Evolutionary conservation across 2,113 vertebrate genomes (phyloP), one percentile per base, ranked within the genome.

Genomic region (Marmota flaviventris): DNA sequence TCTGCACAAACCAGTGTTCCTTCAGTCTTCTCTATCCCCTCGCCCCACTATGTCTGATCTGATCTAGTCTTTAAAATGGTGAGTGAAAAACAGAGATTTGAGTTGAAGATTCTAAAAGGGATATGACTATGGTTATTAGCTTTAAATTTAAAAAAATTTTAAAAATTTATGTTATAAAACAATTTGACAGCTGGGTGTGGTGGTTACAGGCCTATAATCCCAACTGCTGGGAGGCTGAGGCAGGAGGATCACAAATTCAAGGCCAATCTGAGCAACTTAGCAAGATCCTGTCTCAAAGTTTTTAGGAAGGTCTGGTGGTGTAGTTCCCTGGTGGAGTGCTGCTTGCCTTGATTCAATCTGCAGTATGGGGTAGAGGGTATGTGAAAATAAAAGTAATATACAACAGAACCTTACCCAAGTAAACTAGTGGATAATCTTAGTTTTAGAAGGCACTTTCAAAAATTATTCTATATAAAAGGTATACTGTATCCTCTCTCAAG

Each of bases 361-460:
- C 32, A 69, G 32, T 69, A 63, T 63, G 24, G 58, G 24, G 8
- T 22, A 24, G 58, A 1, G 58, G 24, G 58, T 24, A 10, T 63
- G 9, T 27, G 25, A 63, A 63, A 63, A 63, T 63, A 63, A 25
- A 63, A 63, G 24, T 22, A 63, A 63, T 63, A 63, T n/a, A 18
- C 34, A 51, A n/a, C 8, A 37, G 39, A 56, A 34, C 24, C 79
- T 78, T 37, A 37, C 16, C 20, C 70, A 72, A 51, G 48, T 32
- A 51, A 34, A 70, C 70, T n/a, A 70, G 12, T 77, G 63, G 63
- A 51, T 53, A 69, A 58, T 69, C 7, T 37, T 84, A 32, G 25
- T 88, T 96, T 90, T 48, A 83, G 16, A 73, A 96, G 83, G 3
- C 34, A 72, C 39, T 82, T 58, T 76, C 67, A 83, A 65, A 91